These are phyloP conservation scores for Epinephelus fuscoguttatus DNA, from an alignment of 2,113 vertebrate species.

Conservation along the genomic window DNA sequence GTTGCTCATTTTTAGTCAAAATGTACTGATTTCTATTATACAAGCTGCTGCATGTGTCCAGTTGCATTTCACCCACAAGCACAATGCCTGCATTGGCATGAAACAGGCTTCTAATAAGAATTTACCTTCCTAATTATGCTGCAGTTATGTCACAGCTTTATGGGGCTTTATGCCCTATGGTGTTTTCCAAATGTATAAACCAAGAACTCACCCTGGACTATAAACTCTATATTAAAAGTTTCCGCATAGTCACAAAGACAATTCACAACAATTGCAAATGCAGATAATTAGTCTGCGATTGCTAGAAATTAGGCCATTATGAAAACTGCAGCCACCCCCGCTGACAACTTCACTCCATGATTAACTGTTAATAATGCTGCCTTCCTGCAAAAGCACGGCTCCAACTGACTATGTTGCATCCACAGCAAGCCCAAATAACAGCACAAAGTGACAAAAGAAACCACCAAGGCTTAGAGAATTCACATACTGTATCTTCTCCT, in stretches of 20 bases:
- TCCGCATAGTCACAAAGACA: slow-evolving; percentile 61
- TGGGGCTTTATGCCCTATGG: slow-evolving; percentile 56
- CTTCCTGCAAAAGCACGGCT: slow-evolving; percentile 35
- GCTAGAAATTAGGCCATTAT: slow-evolving; percentile 77
- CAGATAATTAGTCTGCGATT: slow-evolving; percentile 77
- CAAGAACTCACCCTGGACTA: slow-evolving; percentile 57
- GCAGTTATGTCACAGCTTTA: slow-evolving; percentile 59
- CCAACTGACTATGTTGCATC: slow-evolving; percentile 11
- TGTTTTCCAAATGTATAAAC: slow-evolving; percentile 47
- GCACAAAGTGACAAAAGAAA: slow-evolving; percentile 16
- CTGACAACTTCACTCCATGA: slow-evolving; percentile 69
- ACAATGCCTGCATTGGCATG: not conserved
- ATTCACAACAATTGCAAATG: slow-evolving; percentile 66
- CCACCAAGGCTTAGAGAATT: not conserved
- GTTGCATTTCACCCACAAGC: slow-evolving; percentile 11
- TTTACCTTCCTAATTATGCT: slow-evolving; percentile 67
- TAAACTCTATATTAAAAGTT: slow-evolving; percentile 68
- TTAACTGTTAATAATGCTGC: slow-evolving; percentile 71
- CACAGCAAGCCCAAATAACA: slow-evolving; percentile 9
- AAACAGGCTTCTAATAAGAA: slow-evolving; percentile 51
- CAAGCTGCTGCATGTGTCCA: not conserved
- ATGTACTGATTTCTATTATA: not conserved
- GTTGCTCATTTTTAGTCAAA: not conserved
- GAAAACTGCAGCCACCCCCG: slow-evolving; percentile 70
- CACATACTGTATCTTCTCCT: not conserved